These are phyloP conservation scores for Papilio aristodemus DNA, from an alignment of 1,140 invertebrate genomes.

Conservation along the genomic window DNA sequence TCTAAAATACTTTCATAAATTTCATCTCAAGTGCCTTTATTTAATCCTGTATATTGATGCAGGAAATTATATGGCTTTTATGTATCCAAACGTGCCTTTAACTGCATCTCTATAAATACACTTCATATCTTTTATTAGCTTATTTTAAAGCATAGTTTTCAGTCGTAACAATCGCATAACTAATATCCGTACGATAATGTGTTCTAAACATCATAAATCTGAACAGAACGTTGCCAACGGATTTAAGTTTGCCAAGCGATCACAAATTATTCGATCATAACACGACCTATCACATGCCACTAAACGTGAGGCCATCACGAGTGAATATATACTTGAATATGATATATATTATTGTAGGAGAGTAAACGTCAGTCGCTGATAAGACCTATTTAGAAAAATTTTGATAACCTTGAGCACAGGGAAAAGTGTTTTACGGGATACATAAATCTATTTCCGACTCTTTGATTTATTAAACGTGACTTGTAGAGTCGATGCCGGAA, in stretches of 20 bases:
- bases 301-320: constrained; percentile 6
- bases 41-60: no score
- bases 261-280: constrained; percentile 15
- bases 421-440: no score
- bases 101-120: no score
- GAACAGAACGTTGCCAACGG: background rate
- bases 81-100: no score
- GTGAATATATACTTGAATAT: constrained; percentile 4
- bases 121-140: background rate
- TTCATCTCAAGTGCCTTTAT: no score
- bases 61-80: no score
- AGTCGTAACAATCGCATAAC: constrained; percentile 2
- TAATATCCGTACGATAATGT: constrained; percentile 7
- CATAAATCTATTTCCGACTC: no score
- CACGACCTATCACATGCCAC: background rate
- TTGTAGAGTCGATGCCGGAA: background rate
- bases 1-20: no score
- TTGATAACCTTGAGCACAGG: no score
- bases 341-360: background rate
- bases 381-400: no score
- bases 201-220: constrained; percentile 15
- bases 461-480: no score
- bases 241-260: constrained; percentile 7
- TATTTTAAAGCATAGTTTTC: background rate
- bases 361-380: no score